Evolutionary conservation across 2,888 invertebrate genomes (phyloP), one percentile per base, ranked within the genome.

Genomic region (Timandra comae): DNA sequence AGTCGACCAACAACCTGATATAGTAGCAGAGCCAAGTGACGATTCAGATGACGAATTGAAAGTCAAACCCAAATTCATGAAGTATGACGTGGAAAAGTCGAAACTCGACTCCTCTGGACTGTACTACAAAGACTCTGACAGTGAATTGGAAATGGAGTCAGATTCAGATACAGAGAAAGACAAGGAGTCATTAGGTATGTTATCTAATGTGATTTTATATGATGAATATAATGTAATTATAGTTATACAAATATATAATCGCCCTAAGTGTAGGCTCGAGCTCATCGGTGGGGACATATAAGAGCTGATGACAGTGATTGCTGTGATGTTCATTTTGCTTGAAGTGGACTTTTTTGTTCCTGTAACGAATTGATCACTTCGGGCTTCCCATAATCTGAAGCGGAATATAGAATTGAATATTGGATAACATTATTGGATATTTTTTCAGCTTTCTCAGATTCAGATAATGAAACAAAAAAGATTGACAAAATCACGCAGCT

Each of bases 91-190:
- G 47, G 92, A 91, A 27, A 58, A 74, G 23, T 88, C 89, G 6
- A 89, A 90, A 57, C 73, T 93, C 35, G 91, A 92, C 50, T 91
- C 91, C 41, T 90, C 91, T 16, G 92, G 92, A 9, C 72, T 90
- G 10, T 93, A 88, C 63, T 91, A 91, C 52, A 91, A 84, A 43
- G 90, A 90, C 62, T 88, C 89, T 0, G 89, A 90, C 49, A 89
- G 89, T 53, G 90, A 90, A 60, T 50, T 89, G 2, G 89, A 90
- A 72, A 72, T 88, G 80, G 88, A 89, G 53, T 79, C 82, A 11
- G 87, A 84, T 46, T 86, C 86, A 24, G 88, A 90, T 27, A 82
- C 73, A 32, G 87, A 88, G 39, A 76, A 78, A 26, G 86, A 84
- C 44, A 86, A 88, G 43, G 89, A 89, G 49, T 78, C 88, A 7